A percentile compares a stretch with the other conserved stretches of the same genome.
Conservation (phyloP, 2,888 invertebrate species). For the Lasiommata megera region DNA sequence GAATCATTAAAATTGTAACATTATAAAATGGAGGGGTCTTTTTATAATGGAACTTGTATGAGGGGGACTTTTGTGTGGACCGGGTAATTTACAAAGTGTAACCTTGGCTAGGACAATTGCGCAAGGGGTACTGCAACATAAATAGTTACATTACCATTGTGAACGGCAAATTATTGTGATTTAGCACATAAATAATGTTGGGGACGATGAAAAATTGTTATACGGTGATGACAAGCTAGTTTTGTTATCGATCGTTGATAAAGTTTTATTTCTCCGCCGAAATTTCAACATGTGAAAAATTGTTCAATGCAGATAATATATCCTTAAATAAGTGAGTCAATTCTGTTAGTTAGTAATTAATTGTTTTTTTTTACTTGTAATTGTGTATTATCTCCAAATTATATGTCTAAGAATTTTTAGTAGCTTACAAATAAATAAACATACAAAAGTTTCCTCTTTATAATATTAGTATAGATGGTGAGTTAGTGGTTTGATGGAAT, state of each 20-base stretch:
- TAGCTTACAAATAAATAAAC: no score
- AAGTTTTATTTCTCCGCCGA: no score
- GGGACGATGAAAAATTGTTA: conserved; percentile 22
- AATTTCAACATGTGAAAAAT: no score
- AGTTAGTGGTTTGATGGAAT: no score
- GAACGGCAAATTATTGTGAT: conserved; percentile 68
- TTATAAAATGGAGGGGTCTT: conserved; percentile 66
- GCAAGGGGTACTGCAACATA: conserved; percentile 45
- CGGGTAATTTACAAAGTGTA: conserved; percentile 66
- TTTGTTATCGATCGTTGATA: conserved; percentile 8
- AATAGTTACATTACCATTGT: conserved; percentile 68
- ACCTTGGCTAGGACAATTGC: conserved; percentile 43
- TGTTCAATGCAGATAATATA: no score
- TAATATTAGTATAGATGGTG: no score
- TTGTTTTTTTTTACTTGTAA: no score
- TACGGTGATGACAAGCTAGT: conserved; percentile 22
- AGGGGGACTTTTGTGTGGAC: conserved; percentile 58
- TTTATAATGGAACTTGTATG: conserved; percentile 73
- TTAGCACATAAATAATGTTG: conserved; percentile 46
- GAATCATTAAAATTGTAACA: conserved; percentile 76
- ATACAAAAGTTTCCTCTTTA: no score
- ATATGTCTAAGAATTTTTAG: no score
- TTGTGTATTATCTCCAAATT: no score
- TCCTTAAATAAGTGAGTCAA: no score
- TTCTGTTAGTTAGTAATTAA: no score